phyloP scores from a whole-genome alignment of 2,888 invertebrate genomes.

The Ectropis crepuscularia region DNA sequence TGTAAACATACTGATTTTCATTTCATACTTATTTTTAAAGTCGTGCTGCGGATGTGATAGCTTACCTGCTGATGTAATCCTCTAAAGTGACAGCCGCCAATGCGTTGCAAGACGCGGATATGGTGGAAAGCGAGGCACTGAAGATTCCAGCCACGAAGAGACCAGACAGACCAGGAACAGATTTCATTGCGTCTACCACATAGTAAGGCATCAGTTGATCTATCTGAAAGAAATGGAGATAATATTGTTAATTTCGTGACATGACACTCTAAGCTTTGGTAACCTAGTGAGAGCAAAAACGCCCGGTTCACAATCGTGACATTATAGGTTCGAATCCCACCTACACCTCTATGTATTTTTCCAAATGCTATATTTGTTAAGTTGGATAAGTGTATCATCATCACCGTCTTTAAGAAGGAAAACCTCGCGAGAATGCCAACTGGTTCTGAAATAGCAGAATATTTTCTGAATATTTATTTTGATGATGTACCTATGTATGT shows the following conservation, averaged over 20 bases:
- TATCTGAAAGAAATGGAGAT: constrained; percentile 53
- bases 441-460: no score
- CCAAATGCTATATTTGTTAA: no score
- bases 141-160: constrained; percentile 96
- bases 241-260: background rate
- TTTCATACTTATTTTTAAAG: background rate
- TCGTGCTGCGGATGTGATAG: background rate
- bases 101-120: constrained; percentile 96
- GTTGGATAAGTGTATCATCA: no score
- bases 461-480: no score
- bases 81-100: constrained; percentile 95
- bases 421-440: no score
- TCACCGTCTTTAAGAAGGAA: no score
- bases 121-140: constrained; percentile 95
- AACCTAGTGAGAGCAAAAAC: no score
- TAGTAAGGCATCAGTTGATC: constrained; percentile 93
- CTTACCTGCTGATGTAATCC: constrained; percentile 89
- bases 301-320: no score
- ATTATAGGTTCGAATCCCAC: no score
- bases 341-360: no score
- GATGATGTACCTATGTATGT: no score
- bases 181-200: constrained; percentile 89
- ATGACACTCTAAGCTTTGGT: no score
- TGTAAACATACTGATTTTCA: background rate
- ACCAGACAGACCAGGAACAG: constrained; percentile 91